A percentile compares a stretch with the other conserved stretches of the same genome.
Conservation (phyloP, 2,888 invertebrate species). For the Oxytorus armatus region DNA sequence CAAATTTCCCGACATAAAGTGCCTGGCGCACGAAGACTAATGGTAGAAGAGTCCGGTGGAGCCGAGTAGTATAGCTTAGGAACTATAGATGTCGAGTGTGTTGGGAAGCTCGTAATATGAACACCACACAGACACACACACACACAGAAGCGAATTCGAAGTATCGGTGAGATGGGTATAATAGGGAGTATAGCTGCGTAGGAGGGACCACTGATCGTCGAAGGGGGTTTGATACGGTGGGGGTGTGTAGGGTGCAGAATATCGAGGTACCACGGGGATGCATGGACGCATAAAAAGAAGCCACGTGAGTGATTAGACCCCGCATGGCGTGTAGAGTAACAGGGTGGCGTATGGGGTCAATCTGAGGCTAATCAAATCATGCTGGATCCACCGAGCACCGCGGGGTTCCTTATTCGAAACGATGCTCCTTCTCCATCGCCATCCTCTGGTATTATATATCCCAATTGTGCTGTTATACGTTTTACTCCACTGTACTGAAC, state of each 20-base stretch:
- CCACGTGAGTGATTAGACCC: conserved; percentile 75
- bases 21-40: conserved; percentile 82
- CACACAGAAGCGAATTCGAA: conserved; percentile 65
- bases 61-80: conserved; percentile 12
- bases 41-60: conserved; percentile 76
- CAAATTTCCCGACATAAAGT: conserved; percentile 84
- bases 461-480: conserved; percentile 72
- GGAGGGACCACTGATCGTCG: conserved; percentile 53
- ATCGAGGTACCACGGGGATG: conserved; percentile 61
- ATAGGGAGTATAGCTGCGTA: conserved; percentile 51
- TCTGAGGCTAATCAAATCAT: conserved; percentile 85
- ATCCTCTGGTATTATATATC: conserved; percentile 62
- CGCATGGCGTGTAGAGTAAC: conserved; percentile 68
- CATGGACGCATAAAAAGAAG: conserved; percentile 73
- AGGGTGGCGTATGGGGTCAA: conserved; percentile 81
- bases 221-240: conserved; percentile 50
- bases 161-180: conserved; percentile 63
- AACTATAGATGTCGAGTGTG: conserved; percentile 61
- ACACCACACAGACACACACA: conserved; percentile 34
- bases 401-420: conserved; percentile 73
- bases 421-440: conserved; percentile 70
- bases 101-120: conserved; percentile 38
- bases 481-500: conserved; percentile 59
- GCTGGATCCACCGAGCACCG: conserved; percentile 75
- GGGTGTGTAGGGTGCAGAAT: conserved; percentile 55